phyloP scores from a whole-genome alignment of 2,113 vertebrate species.

The Podiceps cristatus region DNA sequence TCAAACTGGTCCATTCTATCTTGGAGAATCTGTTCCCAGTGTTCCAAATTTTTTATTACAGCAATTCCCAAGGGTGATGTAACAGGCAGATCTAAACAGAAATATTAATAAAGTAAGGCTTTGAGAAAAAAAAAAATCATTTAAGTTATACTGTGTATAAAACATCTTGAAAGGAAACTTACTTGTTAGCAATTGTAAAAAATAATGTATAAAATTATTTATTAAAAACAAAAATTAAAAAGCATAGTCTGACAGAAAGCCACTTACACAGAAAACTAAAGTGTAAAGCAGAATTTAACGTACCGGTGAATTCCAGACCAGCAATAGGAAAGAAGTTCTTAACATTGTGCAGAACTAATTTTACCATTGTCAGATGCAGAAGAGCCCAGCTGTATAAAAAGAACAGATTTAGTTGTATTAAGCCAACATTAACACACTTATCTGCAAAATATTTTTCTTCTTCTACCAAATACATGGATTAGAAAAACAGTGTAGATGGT shows the following conservation, averaged over 20 bases:
- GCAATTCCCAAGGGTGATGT: constrained; percentile 91
- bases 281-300: not conserved
- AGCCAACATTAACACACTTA: not conserved
- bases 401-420: not conserved
- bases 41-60: constrained; percentile 93
- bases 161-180: not conserved
- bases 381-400: constrained; percentile 88
- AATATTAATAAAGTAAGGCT: constrained; percentile 5
- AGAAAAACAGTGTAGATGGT: not conserved
- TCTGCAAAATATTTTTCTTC: not conserved
- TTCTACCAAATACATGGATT: not conserved
- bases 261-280: not conserved
- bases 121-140: not conserved
- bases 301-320: constrained; percentile 94
- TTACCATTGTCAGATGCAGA: constrained; percentile 93
- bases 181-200: not conserved
- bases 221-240: not conserved
- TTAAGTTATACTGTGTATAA: not conserved
- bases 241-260: not conserved
- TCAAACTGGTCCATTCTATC: constrained; percentile 94
- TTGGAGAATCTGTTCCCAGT: constrained; percentile 94
- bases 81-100: constrained; percentile 89
- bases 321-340: constrained; percentile 95
- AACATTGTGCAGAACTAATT: constrained; percentile 90
- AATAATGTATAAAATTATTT: not conserved